Percentiles rank a stretch among this genome's conserved stretches.
These are phyloP conservation scores for Sympetrum striolatum DNA, from an alignment of 2,888 invertebrate genomes.

Conservation along the genomic window DNA sequence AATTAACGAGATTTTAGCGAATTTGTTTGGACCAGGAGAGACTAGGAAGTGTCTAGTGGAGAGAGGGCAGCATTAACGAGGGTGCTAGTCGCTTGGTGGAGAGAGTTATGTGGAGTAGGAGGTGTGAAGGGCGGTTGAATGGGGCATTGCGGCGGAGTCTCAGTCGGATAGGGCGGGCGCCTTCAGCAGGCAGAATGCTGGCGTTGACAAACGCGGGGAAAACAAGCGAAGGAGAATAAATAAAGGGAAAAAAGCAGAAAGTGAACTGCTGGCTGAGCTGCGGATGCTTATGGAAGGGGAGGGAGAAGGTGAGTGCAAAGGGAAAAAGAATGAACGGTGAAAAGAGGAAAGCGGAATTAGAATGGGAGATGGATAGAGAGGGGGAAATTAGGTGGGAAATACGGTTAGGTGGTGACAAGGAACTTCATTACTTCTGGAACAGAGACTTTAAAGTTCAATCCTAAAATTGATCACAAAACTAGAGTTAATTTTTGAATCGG, in stretches of 20 bases:
- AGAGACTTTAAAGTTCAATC: too few relatives aligned
- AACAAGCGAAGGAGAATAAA: constrained; percentile 43
- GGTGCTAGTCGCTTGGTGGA: background rate
- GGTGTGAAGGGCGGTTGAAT: background rate
- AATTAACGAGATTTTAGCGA: too few relatives aligned
- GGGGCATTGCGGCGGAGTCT: constrained; percentile 35
- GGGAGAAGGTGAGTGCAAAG: background rate
- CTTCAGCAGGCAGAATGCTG: constrained; percentile 27
- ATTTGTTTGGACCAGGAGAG: background rate
- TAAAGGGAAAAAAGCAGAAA: constrained; percentile 16
- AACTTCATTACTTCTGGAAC: too few relatives aligned
- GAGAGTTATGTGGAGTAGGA: background rate
- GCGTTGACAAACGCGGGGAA: constrained; percentile 42
- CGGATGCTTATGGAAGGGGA: background rate
- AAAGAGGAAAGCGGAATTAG: background rate
- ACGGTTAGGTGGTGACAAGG: background rate
- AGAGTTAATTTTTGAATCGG: too few relatives aligned
- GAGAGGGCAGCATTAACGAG: background rate
- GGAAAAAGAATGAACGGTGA: background rate
- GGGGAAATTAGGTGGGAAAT: background rate
- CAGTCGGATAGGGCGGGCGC: constrained; percentile 11
- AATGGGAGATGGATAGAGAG: background rate
- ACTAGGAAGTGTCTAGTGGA: background rate
- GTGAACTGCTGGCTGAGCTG: constrained; percentile 37
- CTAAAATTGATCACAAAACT: too few relatives aligned